Evolutionary conservation across 2,113 vertebrate species (phyloP).

Genomic region (crab-eating macaque (Macaca fascicularis)): T2T-MFA8v1.1 NC_088378.1:29687501-29688000

Average conservation of each 20-base stretch:
- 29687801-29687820: slow-evolving; percentile 42
- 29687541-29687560: slow-evolving; percentile 51
- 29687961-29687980: slow-evolving; percentile 74
- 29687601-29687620: slow-evolving; percentile 51
- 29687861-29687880: slow-evolving; percentile 70
- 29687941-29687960: slow-evolving; percentile 69
- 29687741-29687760: slow-evolving; percentile 5
- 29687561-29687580: slow-evolving; percentile 43
- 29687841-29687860: slow-evolving; percentile 40
- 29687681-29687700: slow-evolving; percentile 82
- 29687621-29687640: slow-evolving; percentile 41
- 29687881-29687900: slow-evolving; percentile 70
- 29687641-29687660: slow-evolving; percentile 27
- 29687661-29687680: not conserved
- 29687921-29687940: slow-evolving; percentile 82
- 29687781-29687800: not conserved
- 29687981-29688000: slow-evolving; percentile 75
- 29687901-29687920: slow-evolving; percentile 68
- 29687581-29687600: slow-evolving; percentile 60
- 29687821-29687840: not conserved
- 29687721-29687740: slow-evolving; percentile 76
- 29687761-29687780: slow-evolving; percentile 48
- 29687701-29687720: slow-evolving; percentile 74
- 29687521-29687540: slow-evolving; percentile 2
- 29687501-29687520: slow-evolving; percentile 59